Evolutionary conservation across 2,797 vertebrate genomes (phyloP).

Genomic region (Parotocinclus haroldoi): DNA sequence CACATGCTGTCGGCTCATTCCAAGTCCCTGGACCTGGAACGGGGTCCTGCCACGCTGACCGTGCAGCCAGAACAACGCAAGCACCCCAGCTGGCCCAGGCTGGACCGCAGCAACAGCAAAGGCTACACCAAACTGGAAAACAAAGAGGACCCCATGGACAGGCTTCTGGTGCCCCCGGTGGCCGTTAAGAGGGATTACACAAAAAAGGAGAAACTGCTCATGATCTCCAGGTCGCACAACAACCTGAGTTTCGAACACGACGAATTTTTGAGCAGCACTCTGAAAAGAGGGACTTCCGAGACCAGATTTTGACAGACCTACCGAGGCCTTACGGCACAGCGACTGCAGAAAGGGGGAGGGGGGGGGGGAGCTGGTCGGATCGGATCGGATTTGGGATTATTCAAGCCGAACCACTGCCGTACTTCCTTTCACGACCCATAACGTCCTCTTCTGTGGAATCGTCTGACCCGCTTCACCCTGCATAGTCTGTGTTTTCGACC

Average conservation of each 20-base stretch:
- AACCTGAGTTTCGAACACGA: constrained; percentile 96
- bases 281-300: constrained; percentile 94
- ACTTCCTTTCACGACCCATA: too few species aligned
- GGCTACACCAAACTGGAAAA: constrained; percentile 92
- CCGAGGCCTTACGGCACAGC: neutral
- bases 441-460: too few species aligned
- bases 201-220: constrained; percentile 95
- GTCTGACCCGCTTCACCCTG: too few species aligned
- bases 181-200: constrained; percentile 83
- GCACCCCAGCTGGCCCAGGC: constrained; percentile 94
- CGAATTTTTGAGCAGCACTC: constrained; percentile 85
- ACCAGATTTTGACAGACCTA: constrained; percentile 81
- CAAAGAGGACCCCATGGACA: constrained; percentile 90
- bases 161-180: constrained; percentile 71
- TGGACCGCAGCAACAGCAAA: constrained; percentile 93
- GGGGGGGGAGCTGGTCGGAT: too few species aligned
- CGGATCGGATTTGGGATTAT: too few species aligned
- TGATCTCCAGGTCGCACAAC: constrained; percentile 97
- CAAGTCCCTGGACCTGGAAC: constrained; percentile 93
- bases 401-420: too few species aligned
- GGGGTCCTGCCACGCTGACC: constrained; percentile 77
- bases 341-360: too few species aligned
- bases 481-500: too few species aligned
- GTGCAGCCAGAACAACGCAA: constrained; percentile 91
- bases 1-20: constrained; percentile 91